Evolutionary conservation across 2,797 vertebrate species (phyloP), one percentile per base, ranked within the genome.

Genomic region (Paedocypris micromegethes): DNA sequence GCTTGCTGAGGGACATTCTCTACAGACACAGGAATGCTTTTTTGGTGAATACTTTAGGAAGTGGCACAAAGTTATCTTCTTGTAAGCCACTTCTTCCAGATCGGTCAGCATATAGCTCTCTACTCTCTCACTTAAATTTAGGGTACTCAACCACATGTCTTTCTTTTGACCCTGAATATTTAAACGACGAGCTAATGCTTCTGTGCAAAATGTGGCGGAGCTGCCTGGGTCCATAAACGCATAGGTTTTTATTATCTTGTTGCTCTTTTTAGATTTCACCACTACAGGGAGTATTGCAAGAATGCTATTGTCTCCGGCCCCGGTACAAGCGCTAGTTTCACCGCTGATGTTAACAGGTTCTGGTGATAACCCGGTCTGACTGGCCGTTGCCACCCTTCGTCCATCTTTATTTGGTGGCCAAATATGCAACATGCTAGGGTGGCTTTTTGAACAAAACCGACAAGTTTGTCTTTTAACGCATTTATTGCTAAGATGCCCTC

Each of bases 141-240:
- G 64, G 42, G 62, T 75, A 8, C 63, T 71, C 38, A 66, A 43
- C 9, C 48, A 42, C 3, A 77, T 54, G 3, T 64, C 64, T 44
- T 38, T 40, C 7, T 6, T n/a, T 60, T 49, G 58, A 41, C 66
- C 70, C 3, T 62, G 54, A 2, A 75, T 40, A 59, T 62, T 70
- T 6, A 75, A 23, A 37, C 40, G 47, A 6, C 42, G 56, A 38
- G 52, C 61, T 38, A 77, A 40, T n/a, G 59, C 5, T 4, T 68
- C 62, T 0, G 52, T 76, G 40, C 64, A 71, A 5, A 77, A 71
- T 6, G 49, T 59, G 2, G 59, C 67, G 7, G 64, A 70, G 9
- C 75, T 72, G 6, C 72, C 72, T 40, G 65, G 56, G 51, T 72
- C 60, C 41, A 73, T n/a, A 53, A 66, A 69, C 2, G 57, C 51